These are phyloP conservation scores for Gobiocypris rarus DNA, from an alignment of 2,113 vertebrate genomes.

Conservation along the genomic window DNA sequence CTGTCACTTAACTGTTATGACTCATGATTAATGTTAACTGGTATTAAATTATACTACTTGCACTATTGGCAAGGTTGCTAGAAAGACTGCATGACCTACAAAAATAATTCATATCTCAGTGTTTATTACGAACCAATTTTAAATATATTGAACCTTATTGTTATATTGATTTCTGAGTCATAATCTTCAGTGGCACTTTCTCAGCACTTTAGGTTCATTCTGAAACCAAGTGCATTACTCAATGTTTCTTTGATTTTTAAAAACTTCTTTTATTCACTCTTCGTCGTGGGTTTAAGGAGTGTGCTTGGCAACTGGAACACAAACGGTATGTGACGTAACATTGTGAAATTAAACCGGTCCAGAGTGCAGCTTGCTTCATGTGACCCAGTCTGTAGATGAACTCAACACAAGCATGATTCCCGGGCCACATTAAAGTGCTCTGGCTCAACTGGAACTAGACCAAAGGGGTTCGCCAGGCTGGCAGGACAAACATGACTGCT, in stretches of 20 bases:
- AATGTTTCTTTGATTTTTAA: not conserved
- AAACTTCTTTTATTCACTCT: not conserved
- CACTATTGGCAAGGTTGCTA: not conserved
- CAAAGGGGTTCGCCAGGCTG: not conserved
- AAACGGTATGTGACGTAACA: constrained; percentile 12
- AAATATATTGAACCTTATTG: not conserved
- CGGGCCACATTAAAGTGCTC: not conserved
- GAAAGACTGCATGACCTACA: not conserved
- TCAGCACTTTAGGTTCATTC: not conserved
- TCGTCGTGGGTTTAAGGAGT: not conserved
- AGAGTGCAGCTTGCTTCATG: constrained; percentile 1
- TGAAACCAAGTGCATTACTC: not conserved
- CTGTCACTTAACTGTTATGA: not conserved
- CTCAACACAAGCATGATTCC: not conserved
- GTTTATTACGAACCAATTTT: not conserved
- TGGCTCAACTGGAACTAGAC: not conserved
- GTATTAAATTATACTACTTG: not conserved
- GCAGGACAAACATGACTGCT: no score
- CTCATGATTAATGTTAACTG: not conserved
- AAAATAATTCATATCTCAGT: not conserved
- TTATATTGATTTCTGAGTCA: not conserved
- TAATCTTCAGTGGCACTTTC: not conserved
- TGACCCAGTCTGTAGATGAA: constrained; percentile 29
- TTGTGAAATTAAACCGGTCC: constrained; percentile 23
- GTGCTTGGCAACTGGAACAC: not conserved